Base-by-base conservation (phyloP, 2,113 vertebrate genomes). In the Macrotis lagotis region DNA sequence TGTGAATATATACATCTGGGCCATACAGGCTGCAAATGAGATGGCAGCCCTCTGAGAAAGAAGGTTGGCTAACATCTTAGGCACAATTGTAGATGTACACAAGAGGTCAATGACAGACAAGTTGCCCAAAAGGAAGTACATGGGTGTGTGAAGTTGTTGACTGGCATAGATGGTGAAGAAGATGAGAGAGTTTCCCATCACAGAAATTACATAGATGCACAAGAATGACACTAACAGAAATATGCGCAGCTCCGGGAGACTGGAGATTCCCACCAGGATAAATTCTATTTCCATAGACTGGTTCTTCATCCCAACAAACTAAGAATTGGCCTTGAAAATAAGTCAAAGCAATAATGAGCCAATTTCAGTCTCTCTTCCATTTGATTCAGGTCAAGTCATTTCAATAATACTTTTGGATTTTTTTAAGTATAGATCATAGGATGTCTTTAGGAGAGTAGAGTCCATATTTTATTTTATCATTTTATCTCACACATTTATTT, bases 41-140 rank as follows among this genome's bases (percentile, higher is more conserved):
- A 96, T 96, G 91, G 89, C 4, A 47, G 74, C 91, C 44, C 37
- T 88, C 12, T 92, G 94, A 50, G 51, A 88, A 83, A 96, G 50
- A 53, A 96, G 55, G 91, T 95, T 95, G 48, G 1, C 11, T 51
- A 96, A 9, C 8, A 96, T 50, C 91, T 14, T 53, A 51, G 96
- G 97, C 48, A 26, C 3, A 51, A 94, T 93, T 88, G 83, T 95
- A 88, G 96, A 93, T 52, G 94, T 94, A 8, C 91, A 96, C 24
- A 50, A 90, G 5, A 92, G 93, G 51, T 96, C 96, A 25, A 96
- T 95, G 16, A 93, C 52, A 90, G 96, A 97, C 83, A 96, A 95
- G 53, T 92, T 94, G 90, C 96, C 59, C 49, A 97, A 94, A 90
- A 97, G 93, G 59, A 96, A 91, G 89, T 93, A 97, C 95, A 97